Conservation (phyloP, 2,888 invertebrate species). For the Nyleta sp. region DNA sequence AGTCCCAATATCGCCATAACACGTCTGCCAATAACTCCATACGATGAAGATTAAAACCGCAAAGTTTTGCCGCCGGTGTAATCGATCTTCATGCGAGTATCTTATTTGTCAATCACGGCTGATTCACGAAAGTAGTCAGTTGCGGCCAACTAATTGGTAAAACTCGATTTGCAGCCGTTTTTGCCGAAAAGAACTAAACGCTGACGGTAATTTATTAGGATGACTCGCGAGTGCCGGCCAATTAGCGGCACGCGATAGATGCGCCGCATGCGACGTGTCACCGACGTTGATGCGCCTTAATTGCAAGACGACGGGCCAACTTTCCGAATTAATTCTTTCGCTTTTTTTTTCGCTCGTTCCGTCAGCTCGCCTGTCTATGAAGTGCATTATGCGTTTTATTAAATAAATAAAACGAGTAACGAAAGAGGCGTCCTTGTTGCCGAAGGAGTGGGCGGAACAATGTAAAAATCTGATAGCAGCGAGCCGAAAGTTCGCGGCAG, state of each 20-base stretch:
- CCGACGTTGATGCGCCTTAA: conserved; percentile 36
- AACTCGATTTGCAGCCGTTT: conserved; percentile 46
- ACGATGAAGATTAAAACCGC: conserved; percentile 34
- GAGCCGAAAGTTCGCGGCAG: conserved; percentile 24
- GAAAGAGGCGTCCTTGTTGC: conserved; percentile 21
- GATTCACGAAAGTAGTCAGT: conserved; percentile 1
- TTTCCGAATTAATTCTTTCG: conserved; percentile 4
- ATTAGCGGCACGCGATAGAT: conserved; percentile 57
- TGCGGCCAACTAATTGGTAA: conserved; percentile 41
- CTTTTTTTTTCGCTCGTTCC: neutral
- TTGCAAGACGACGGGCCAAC: conserved; percentile 35
- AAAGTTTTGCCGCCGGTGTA: conserved; percentile 16
- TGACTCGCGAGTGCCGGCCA: conserved; percentile 34
- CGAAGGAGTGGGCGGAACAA: conserved; percentile 3
- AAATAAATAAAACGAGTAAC: conserved; percentile 2
- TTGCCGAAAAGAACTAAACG: conserved; percentile 41
- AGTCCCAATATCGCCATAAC: neutral
- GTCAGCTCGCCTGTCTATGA: neutral
- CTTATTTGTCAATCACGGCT: conserved; percentile 58
- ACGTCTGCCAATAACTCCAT: neutral
- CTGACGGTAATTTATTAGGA: conserved; percentile 58
- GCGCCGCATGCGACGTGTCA: conserved; percentile 43
- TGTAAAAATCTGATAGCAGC: conserved; percentile 49
- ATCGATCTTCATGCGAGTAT: conserved; percentile 57
- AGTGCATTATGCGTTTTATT: conserved; percentile 10